Base-by-base conservation (phyloP, 92 coral and sea anemone species). In the Bergia puertoricense region DNA sequence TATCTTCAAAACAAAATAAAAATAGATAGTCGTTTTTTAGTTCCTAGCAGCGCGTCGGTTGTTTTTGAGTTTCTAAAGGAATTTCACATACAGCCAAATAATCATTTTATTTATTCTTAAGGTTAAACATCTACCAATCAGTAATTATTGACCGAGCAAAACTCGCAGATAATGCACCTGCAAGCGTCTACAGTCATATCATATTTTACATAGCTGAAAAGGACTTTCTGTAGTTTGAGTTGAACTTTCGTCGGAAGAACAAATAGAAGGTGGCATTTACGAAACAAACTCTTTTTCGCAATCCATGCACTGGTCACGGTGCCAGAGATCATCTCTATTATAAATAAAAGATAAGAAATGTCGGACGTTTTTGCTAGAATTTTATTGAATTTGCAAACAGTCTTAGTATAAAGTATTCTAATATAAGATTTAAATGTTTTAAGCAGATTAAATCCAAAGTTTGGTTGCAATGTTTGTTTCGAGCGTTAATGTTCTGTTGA, bases 321-420 rank as follows among this genome's bases (percentile, higher is more conserved):
- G 13, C 42, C 5, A 38, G 23, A 16, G 18, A 57, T 80, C 46
- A 37, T 39, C 69, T 8, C 62, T 18, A n/a, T 10, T 50, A 57
- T 80, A 38, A 80, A 80, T 80, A 80, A 80, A 80, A 54, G 45
- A 80, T 80, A 46, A 10, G 8, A 54, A 15, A 14, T 80, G 85
- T 80, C 85, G 50, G 42, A 56, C 7, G 83, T 80, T 36, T 15
- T 80, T 15, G 54, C 2, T 30, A 56, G 11, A 62, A 62, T 16
- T 3, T 62, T 18, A 62, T 62, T 20, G 68, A 62, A 23, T 62
- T 62, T 62, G 68, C 4, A 16, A 62, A 62, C 23, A 62, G 30
- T 62, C 18, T 62, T 0, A 18, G 68, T 18, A 0, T 62, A 62
- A 62, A 16, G 18, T 62, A 62, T 62, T 2, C 2, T 62, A 62